Evolutionary conservation across 30 jellyfish, hydroid and myxozoan genomes (phyloP).

Genomic region (Morbakka virulenta): DNA sequence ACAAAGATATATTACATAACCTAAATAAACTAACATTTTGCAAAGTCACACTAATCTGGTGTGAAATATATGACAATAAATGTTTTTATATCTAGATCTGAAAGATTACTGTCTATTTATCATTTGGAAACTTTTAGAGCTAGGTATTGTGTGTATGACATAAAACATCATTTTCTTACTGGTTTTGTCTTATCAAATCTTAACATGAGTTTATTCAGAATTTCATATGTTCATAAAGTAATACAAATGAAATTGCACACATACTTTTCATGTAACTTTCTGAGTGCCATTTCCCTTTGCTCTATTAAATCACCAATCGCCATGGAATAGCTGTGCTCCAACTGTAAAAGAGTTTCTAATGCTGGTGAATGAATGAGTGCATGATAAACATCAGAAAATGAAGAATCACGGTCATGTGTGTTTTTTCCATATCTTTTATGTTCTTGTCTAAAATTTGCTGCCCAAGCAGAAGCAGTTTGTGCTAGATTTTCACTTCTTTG

Average conservation of each 20-base stretch:
- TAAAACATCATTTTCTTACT: too few species aligned
- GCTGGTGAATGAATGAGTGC: constrained; percentile 94
- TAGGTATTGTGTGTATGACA: too few species aligned
- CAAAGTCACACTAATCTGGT: too few species aligned
- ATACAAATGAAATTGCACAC: neutral
- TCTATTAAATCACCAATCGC: constrained; percentile 67
- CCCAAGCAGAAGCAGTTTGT: constrained; percentile 59
- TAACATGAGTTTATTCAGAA: too few species aligned
- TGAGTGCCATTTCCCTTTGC: constrained; percentile 58
- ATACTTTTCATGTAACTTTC: constrained; percentile 65
- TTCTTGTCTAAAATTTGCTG: constrained; percentile 49
- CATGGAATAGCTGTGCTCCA: constrained; percentile 80
- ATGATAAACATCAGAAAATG: constrained; percentile 80
- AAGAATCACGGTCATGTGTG: constrained; percentile 35
- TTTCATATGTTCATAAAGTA: too few species aligned
- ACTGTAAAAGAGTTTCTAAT: constrained; percentile 71
- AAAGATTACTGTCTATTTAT: too few species aligned
- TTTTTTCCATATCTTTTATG: constrained; percentile 22
- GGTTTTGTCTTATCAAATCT: too few species aligned
- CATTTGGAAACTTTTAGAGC: too few species aligned
- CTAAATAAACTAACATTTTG: too few species aligned
- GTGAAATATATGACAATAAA: too few species aligned
- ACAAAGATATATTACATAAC: too few species aligned
- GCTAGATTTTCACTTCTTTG: neutral
- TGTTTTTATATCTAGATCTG: too few species aligned